Conservation (phyloP, 1,140 invertebrate genomes). For the Copidosoma floridanum region DNA sequence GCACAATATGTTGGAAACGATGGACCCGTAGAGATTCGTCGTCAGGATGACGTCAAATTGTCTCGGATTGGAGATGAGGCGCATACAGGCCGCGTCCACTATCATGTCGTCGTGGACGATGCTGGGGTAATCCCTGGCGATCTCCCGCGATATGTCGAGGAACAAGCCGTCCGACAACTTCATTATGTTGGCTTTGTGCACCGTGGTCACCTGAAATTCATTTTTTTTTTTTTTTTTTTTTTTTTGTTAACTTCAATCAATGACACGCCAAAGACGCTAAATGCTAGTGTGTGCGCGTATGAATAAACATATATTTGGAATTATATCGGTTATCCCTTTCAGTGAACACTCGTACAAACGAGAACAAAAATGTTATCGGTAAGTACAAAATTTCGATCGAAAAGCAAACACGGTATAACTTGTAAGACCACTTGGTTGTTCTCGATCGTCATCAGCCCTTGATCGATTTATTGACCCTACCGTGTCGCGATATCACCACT, state of each 20-base stretch:
- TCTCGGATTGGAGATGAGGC: constrained; percentile 93
- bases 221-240: too few species aligned
- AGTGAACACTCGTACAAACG: too few species aligned
- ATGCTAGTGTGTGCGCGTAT: neutral
- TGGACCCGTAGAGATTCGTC: constrained; percentile 97
- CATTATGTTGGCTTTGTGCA: constrained; percentile 99
- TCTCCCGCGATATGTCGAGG: constrained; percentile 76
- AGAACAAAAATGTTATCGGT: too few species aligned
- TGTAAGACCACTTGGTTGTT: too few species aligned
- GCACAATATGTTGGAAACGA: constrained; percentile 95
- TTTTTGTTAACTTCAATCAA: too few species aligned
- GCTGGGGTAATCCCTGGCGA: constrained; percentile 91
- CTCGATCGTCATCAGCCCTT: too few species aligned
- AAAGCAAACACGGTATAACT: too few species aligned
- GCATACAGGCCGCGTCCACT: constrained; percentile 96
- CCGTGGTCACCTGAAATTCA: constrained; percentile 72
- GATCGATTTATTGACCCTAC: neutral
- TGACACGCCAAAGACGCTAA: neutral
- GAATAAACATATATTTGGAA: neutral
- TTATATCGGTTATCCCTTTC: too few species aligned
- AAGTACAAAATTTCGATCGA: too few species aligned
- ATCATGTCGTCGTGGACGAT: constrained; percentile 95
- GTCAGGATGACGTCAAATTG: constrained; percentile 99
- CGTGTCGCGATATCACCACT: neutral
- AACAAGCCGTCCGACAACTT: constrained; percentile 96